These are phyloP conservation scores for Petrocephalus zakoni DNA, from an alignment of 2,113 vertebrate species.

Conservation along the genomic window DNA sequence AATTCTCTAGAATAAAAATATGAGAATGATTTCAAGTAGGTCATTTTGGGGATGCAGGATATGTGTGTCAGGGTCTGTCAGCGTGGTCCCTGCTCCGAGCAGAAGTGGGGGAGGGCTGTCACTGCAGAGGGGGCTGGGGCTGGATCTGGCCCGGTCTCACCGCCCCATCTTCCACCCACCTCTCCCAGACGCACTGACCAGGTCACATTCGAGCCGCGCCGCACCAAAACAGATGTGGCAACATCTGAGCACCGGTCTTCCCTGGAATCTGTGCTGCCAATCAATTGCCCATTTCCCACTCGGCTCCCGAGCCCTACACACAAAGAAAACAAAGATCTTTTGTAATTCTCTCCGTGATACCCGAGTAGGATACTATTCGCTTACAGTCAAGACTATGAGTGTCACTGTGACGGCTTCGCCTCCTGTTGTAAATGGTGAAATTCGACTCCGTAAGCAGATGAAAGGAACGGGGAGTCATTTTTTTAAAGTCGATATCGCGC, in stretches of 20 bases:
- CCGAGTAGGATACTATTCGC: constrained; percentile 14
- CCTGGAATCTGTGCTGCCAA: background rate
- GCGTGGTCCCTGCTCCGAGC: background rate
- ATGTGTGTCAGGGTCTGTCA: background rate
- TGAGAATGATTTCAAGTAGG: background rate
- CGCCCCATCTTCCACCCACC: background rate
- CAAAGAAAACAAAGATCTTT: constrained; percentile 29
- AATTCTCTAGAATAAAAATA: background rate
- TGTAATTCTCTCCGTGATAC: constrained; percentile 19
- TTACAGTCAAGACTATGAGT: constrained; percentile 16
- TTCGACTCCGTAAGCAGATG: constrained; percentile 21
- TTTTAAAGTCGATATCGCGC: constrained; percentile 15
- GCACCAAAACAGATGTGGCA: constrained; percentile 14
- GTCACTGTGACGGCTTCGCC: background rate
- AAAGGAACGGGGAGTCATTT: constrained; percentile 21
- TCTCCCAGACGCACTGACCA: background rate
- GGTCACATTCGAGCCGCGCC: background rate
- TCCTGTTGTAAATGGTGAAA: constrained; percentile 27
- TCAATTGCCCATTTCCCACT: background rate
- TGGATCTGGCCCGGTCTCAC: background rate
- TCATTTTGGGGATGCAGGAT: background rate
- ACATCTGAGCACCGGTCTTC: background rate
- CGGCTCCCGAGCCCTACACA: background rate
- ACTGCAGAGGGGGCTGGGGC: background rate
- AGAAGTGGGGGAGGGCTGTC: background rate